Percentiles rank a stretch among this genome's conserved stretches.
phyloP scores from a whole-genome alignment of 2,888 invertebrate genomes.

The Leucophora obtusa region DNA sequence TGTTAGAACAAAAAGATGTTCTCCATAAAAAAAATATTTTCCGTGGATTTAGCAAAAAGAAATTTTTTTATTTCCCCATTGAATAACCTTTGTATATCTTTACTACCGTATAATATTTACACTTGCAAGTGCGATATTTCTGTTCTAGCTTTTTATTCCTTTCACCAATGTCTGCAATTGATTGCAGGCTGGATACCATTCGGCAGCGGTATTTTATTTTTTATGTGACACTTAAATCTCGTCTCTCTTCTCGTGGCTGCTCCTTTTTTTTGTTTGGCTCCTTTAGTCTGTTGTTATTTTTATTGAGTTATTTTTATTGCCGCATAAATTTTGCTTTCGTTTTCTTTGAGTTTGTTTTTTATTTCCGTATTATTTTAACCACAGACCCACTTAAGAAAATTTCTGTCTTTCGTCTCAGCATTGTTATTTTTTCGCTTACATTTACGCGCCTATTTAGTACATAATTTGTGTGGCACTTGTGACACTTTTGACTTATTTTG shows the following conservation, averaged over 20 bases:
- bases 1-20: not conserved
- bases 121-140: not conserved
- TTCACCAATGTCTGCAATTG: slow-evolving; percentile 51
- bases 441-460: slow-evolving; percentile 47
- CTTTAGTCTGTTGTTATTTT: slow-evolving; percentile 45
- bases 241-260: slow-evolving; percentile 12
- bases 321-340: slow-evolving; percentile 18
- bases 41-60: slow-evolving; percentile 23
- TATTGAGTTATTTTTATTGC: slow-evolving; percentile 57
- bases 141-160: not conserved
- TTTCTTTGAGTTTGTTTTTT: slow-evolving; percentile 40
- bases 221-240: slow-evolving; percentile 60
- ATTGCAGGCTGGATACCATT: slow-evolving; percentile 51
- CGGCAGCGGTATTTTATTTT: slow-evolving; percentile 50
- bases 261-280: slow-evolving; percentile 23
- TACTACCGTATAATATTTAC: not conserved
- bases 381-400: slow-evolving; percentile 51
- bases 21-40: slow-evolving; percentile 14
- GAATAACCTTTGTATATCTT: slow-evolving; percentile 31
- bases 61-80: slow-evolving; percentile 22
- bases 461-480: slow-evolving; percentile 57
- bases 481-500: slow-evolving; percentile 41
- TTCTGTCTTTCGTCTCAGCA: slow-evolving; percentile 4
- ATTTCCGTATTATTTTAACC: slow-evolving; percentile 61
- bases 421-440: slow-evolving; percentile 30